Evolutionary conservation across 1,140 invertebrate genomes (phyloP), one percentile per base, ranked within the genome.

Genomic region (Chymomyza costata): DNA sequence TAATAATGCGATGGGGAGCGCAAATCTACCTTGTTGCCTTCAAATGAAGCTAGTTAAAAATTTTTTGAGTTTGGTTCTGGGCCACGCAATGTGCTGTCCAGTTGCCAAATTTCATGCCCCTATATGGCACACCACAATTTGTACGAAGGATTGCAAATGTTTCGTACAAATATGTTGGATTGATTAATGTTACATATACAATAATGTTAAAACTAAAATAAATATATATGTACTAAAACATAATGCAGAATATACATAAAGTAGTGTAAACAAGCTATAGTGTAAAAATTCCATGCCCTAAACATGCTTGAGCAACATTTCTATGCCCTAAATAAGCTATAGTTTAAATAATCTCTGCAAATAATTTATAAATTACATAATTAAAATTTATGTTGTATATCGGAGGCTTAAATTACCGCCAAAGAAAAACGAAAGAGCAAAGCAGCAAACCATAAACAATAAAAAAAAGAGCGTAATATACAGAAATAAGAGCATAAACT

Each of bases 391-490:
- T 71, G 62, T 76, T 76, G 71, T 80, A 80, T 80, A 84, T 84
- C 82, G 82, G 82, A 84, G 82, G 82, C 82, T 84, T 84, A 84
- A 84, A 84, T 81, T 82, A 84, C 76, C 82, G 82, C 82, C 82
- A 84, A 84, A 84, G 82, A 81, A 44, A 44, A 78, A 59, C 32
- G 54, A 63, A 5, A 34, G 6, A 63, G 55, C 51, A 58, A 58
- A 58, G 48, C 7, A n/a, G n/a, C n/a, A 34, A 34, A 34, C 3
- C 19, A 39, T 47, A 55, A 45, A 35, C 19, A 44, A 17, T 48
- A 61, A 34, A 38, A n/a, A 52, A 54, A 30, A 17, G 40, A 28
- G 28, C 11, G 39, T 41, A 21, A 15, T 19, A 38, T 11, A 16
- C 13, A 51, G n/a, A n/a, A n/a, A 50, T 35, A 18, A 34, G 30